phyloP scores from a whole-genome alignment of 2,888 invertebrate species.

The Drosophila ezoana region DNA sequence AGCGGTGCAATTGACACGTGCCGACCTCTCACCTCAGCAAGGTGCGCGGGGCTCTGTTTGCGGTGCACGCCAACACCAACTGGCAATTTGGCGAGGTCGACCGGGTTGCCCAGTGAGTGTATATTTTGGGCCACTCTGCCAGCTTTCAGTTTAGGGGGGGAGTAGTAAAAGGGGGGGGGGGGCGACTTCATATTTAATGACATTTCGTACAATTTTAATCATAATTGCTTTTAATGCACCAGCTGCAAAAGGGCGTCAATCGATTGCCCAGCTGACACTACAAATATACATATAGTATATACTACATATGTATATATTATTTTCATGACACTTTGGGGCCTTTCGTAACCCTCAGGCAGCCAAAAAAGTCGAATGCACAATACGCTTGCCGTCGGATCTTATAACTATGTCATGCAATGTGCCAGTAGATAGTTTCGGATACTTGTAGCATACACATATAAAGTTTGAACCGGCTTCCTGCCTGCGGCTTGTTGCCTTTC shows the following conservation, averaged over 20 bases:
- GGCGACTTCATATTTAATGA: not conserved
- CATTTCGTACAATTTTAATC: conserved; percentile 5
- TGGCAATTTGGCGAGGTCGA: conserved; percentile 25
- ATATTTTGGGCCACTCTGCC: too few species aligned
- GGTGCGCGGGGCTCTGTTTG: not conserved
- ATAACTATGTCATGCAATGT: not conserved
- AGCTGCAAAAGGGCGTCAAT: conserved; percentile 3
- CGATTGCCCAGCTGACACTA: not conserved
- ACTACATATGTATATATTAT: not conserved
- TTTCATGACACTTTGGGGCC: not conserved
- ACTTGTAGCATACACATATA: too few species aligned
- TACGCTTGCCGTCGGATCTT: not conserved
- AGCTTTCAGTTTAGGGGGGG: too few species aligned
- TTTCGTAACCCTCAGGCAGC: too few species aligned
- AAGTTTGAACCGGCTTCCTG: too few species aligned
- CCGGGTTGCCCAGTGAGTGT: not conserved
- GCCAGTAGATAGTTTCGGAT: too few species aligned
- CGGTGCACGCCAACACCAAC: conserved; percentile 37
- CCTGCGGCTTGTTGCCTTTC: too few species aligned
- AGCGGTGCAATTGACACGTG: conserved; percentile 30
- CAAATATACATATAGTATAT: not conserved
- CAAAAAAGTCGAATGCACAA: not conserved
- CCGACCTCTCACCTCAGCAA: conserved; percentile 1
- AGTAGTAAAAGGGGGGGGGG: too few species aligned
- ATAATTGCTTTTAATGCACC: conserved; percentile 2